These are phyloP conservation scores for Epistrophella euchroma DNA, from an alignment of 2,888 invertebrate genomes.

Conservation along the genomic window DNA sequence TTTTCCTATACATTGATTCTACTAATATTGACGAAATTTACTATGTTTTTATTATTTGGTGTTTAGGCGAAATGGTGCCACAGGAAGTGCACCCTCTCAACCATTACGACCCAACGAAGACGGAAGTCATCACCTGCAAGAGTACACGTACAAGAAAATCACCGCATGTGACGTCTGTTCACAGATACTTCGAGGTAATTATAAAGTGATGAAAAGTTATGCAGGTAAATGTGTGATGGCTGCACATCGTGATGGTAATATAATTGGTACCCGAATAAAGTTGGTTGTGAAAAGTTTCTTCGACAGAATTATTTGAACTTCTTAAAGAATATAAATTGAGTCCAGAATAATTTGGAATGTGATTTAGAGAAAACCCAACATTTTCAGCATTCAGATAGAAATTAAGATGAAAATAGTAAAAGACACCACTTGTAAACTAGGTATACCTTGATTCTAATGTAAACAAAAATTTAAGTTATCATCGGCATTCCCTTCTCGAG, in stretches of 20 bases:
- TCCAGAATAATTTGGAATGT: not conserved
- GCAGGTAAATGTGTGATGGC: not conserved
- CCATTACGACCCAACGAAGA: constrained; percentile 83
- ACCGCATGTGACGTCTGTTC: constrained; percentile 97
- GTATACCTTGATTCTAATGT: too few species aligned
- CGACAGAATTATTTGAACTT: not conserved
- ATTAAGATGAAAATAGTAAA: not conserved
- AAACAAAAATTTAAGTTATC: too few species aligned
- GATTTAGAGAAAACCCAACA: not conserved
- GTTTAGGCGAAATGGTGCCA: constrained; percentile 89
- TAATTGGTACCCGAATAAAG: constrained; percentile 15
- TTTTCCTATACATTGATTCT: constrained; percentile 11
- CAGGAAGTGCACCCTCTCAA: constrained; percentile 84
- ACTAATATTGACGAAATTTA: constrained; percentile 49
- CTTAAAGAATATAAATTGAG: not conserved
- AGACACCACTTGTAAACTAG: too few species aligned
- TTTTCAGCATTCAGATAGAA: not conserved
- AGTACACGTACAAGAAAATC: constrained; percentile 97
- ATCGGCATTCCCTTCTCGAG: too few species aligned
- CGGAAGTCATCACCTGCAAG: constrained; percentile 92
- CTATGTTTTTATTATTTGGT: constrained; percentile 60
- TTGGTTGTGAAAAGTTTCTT: not conserved
- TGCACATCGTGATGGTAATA: not conserved
- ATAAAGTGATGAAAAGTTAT: not conserved
- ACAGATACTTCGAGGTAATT: constrained; percentile 93